Evolutionary conservation across 1,140 invertebrate species (phyloP).

Genomic region (Tetramorium simillimum): DNA sequence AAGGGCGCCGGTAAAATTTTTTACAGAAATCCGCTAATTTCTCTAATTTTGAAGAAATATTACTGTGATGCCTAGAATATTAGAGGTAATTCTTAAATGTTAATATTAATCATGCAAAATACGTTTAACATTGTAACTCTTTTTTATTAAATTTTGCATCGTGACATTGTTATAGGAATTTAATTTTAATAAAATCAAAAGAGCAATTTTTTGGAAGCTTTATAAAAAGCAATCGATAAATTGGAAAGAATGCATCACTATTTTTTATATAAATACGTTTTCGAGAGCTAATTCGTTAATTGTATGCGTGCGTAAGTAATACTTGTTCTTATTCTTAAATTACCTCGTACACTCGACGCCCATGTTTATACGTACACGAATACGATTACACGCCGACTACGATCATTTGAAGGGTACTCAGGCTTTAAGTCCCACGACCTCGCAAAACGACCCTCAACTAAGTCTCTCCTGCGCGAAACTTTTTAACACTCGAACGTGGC

Average conservation of each 20-base stretch:
- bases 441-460: constrained; percentile 16
- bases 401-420: constrained; percentile 16
- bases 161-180: background rate
- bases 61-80: background rate
- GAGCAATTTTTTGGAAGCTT: background rate
- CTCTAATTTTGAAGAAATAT: background rate
- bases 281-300: background rate
- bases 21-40: background rate
- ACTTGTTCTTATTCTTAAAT: background rate
- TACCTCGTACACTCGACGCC: background rate
- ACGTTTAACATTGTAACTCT: background rate
- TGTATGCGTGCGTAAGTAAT: background rate
- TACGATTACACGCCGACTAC: background rate
- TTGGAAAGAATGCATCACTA: background rate
- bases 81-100: background rate
- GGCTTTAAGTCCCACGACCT: background rate
- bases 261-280: background rate
- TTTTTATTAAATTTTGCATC: background rate
- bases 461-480: constrained; percentile 6
- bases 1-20: constrained; percentile 10
- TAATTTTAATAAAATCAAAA: background rate
- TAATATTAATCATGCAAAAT: background rate
- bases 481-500: constrained; percentile 6
- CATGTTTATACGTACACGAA: constrained; percentile 13
- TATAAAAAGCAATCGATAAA: background rate